Conservation (phyloP, 2,888 invertebrate species). For the Eristalis arbustorum region DNA sequence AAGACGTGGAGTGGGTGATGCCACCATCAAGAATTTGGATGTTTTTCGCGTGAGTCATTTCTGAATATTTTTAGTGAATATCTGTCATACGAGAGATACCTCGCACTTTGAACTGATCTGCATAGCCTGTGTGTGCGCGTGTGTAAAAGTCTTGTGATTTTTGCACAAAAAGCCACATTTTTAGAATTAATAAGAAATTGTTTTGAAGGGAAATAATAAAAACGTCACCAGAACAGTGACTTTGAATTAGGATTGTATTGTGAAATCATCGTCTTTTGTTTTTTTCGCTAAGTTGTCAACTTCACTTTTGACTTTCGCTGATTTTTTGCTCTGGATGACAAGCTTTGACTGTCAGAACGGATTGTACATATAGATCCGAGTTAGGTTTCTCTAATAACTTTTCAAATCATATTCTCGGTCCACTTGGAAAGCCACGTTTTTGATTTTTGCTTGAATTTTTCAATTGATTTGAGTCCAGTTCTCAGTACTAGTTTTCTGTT, state of each 20-base stretch:
- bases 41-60: conserved; percentile 79
- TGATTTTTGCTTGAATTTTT: no score
- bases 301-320: no score
- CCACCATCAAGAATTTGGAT: conserved; percentile 74
- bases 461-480: no score
- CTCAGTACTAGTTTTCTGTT: no score
- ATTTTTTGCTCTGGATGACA: no score
- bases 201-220: background rate
- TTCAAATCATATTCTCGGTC: no score
- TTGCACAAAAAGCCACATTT: background rate
- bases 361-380: no score
- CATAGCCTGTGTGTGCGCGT: background rate
- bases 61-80: conserved; percentile 69
- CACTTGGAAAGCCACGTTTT: no score
- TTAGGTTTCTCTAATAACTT: no score
- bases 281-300: background rate
- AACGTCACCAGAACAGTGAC: background rate
- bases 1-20: conserved; percentile 71
- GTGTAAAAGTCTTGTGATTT: background rate
- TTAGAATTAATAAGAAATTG: conserved; percentile 34
- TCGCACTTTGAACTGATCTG: background rate
- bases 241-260: background rate
- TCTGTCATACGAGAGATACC: background rate
- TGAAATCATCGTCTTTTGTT: background rate
- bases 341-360: no score